These are phyloP conservation scores for Caenorhabditis inopinata DNA, from an alignment of 1,140 invertebrate species.

Conservation along the genomic window DNA sequence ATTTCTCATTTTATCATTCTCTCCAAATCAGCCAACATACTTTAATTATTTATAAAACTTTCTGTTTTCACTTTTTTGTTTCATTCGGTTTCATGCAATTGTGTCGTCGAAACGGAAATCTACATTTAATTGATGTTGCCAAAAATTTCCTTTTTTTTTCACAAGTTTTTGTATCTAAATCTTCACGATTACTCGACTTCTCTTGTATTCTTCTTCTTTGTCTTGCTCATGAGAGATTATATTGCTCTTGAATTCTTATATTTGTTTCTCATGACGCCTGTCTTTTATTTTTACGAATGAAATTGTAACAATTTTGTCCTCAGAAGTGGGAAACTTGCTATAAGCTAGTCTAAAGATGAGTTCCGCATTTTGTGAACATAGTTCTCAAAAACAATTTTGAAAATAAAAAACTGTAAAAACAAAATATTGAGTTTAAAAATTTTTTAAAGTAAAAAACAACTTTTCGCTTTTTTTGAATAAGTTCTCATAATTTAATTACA, in stretches of 20 bases:
- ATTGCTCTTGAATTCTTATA: not conserved
- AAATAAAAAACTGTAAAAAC: no score
- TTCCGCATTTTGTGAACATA: no score
- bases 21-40: not conserved
- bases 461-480: no score
- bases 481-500: no score
- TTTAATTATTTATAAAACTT: constrained; percentile 26
- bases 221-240: not conserved
- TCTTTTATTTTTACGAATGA: not conserved
- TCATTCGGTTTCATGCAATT: constrained; percentile 29
- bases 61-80: constrained; percentile 25
- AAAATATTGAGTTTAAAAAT: no score
- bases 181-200: no score
- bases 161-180: not conserved
- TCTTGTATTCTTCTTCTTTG: no score
- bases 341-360: no score
- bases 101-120: constrained; percentile 28
- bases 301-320: not conserved
- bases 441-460: no score
- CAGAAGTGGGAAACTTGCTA: no score
- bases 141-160: not conserved
- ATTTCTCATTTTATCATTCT: not conserved
- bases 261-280: not conserved
- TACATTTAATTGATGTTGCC: not conserved
- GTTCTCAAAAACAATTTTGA: no score